These are phyloP conservation scores for Harpagifer antarcticus DNA, from an alignment of 2,797 vertebrate genomes.

Conservation along the genomic window DNA sequence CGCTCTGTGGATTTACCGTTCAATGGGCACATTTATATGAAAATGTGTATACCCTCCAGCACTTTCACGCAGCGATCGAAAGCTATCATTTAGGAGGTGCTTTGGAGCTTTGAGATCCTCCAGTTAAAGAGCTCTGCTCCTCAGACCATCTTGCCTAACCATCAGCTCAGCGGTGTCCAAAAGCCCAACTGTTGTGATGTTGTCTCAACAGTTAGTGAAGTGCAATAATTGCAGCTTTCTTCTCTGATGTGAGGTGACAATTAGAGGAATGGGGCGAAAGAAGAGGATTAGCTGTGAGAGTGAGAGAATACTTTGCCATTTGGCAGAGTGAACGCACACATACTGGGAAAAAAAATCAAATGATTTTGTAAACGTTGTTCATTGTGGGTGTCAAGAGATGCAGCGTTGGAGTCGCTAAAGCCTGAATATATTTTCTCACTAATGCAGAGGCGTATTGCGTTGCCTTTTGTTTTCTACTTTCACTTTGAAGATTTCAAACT, in stretches of 20 bases:
- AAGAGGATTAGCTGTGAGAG: slow-evolving; percentile 65
- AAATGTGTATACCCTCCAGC: slow-evolving; percentile 47
- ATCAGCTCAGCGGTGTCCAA: slow-evolving; percentile 75
- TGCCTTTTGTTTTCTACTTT: slow-evolving; percentile 41
- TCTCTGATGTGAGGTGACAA: slow-evolving; percentile 82
- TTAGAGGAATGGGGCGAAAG: slow-evolving; percentile 66
- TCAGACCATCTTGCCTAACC: slow-evolving; percentile 69
- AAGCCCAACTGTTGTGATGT: slow-evolving; percentile 81
- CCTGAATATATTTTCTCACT: slow-evolving; percentile 56
- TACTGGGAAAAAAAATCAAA: slow-evolving; percentile 51
- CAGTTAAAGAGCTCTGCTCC: slow-evolving; percentile 58
- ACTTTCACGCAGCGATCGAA: slow-evolving; percentile 55
- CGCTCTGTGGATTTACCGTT: slow-evolving; percentile 45
- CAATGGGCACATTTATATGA: slow-evolving; percentile 59
- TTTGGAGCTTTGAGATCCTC: slow-evolving; percentile 58
- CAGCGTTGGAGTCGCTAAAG: slow-evolving; percentile 45
- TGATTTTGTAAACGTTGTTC: slow-evolving; percentile 70
- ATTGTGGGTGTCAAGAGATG: slow-evolving; percentile 66
- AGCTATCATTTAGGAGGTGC: slow-evolving; percentile 69
- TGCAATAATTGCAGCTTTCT: slow-evolving; percentile 87
- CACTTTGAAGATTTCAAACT: slow-evolving; percentile 40
- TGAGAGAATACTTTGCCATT: slow-evolving; percentile 73
- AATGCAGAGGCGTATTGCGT: slow-evolving; percentile 29
- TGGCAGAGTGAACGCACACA: slow-evolving; percentile 70
- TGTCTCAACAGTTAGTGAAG: slow-evolving; percentile 85